phyloP scores from a whole-genome alignment of 1,140 invertebrate species.

The Neodiprion lecontei region DNA sequence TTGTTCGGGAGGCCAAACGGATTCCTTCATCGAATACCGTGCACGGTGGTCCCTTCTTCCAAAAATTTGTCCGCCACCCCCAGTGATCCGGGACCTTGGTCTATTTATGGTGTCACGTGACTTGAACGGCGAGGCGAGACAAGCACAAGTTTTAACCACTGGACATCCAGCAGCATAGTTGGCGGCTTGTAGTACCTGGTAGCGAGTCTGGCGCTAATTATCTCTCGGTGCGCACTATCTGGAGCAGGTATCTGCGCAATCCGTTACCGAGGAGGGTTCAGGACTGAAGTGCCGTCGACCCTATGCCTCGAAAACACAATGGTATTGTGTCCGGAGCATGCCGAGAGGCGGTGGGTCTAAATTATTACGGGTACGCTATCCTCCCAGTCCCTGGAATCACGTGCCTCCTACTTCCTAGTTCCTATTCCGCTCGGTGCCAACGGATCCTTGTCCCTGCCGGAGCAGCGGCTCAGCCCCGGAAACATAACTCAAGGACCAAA shows the following conservation, averaged over 20 bases:
- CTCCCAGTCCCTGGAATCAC: background rate
- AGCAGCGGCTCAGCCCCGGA: no score
- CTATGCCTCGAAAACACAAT: background rate
- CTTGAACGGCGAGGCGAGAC: background rate
- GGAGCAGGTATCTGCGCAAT: background rate
- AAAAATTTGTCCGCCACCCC: no score
- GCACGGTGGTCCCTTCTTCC: no score
- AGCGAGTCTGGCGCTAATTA: background rate
- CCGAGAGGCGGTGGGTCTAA: background rate
- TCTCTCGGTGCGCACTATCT: background rate
- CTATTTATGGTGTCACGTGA: no score
- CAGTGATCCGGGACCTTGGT: no score
- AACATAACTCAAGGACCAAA: no score
- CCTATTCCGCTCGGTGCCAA: no score
- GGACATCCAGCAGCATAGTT: background rate
- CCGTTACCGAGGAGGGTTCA: background rate
- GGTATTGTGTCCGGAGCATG: slow-evolving; percentile 6
- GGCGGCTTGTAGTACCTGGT: background rate
- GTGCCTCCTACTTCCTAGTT: background rate
- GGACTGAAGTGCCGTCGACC: background rate
- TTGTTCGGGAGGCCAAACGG: no score
- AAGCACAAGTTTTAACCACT: background rate
- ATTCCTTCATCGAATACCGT: no score
- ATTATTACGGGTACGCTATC: background rate
- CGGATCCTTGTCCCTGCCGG: background rate